Conservation (phyloP, 2,888 invertebrate species). For the Sarcophaga caerulescens region DNA sequence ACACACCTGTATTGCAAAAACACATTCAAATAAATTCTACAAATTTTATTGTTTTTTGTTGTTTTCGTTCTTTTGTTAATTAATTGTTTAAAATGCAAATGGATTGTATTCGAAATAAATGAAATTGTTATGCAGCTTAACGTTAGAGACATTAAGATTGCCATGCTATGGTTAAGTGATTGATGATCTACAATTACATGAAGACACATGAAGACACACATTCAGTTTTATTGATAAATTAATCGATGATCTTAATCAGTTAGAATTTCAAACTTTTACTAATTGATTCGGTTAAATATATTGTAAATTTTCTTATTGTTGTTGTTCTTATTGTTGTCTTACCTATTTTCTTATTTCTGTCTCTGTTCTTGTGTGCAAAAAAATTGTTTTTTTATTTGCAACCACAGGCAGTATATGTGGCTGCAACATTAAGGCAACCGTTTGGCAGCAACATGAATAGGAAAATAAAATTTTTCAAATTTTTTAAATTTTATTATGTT, state of each 20-base stretch:
- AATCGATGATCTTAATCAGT: constrained; percentile 68
- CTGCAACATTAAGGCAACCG: constrained; percentile 49
- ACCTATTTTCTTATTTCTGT: neutral
- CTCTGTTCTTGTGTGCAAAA: neutral
- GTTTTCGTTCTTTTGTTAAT: neutral
- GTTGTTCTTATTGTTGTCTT: neutral
- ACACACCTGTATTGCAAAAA: constrained; percentile 42
- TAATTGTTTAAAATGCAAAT: constrained; percentile 10
- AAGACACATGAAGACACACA: neutral
- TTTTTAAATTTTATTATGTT: constrained; percentile 60
- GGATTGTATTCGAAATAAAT: constrained; percentile 20
- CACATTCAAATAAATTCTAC: constrained; percentile 4
- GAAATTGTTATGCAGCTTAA: neutral
- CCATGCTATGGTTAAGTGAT: constrained; percentile 61
- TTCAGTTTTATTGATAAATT: constrained; percentile 63
- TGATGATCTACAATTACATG: constrained; percentile 65
- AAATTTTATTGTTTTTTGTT: neutral
- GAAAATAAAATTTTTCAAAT: constrained; percentile 60
- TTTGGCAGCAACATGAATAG: constrained; percentile 53
- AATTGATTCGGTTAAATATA: constrained; percentile 35
- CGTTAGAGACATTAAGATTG: neutral
- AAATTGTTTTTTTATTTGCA: neutral
- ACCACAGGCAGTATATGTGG: neutral
- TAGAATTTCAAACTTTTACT: constrained; percentile 66
- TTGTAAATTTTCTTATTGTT: neutral